Conservation (phyloP, 2,888 invertebrate species). For the Dolichopus griseipennis region DNA sequence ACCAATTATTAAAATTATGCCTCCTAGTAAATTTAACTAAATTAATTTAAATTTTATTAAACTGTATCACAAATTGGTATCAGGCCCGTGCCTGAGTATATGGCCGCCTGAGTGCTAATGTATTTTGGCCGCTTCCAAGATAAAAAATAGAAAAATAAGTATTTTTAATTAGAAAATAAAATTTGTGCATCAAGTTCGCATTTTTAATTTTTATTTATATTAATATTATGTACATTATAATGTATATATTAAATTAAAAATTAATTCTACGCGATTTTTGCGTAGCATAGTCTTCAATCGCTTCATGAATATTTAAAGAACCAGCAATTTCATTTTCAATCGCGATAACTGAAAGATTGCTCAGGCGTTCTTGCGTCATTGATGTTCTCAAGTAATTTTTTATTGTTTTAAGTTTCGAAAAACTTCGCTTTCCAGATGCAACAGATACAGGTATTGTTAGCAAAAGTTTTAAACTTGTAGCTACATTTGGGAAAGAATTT, state of each 20-base stretch:
- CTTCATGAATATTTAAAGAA: constrained; percentile 7
- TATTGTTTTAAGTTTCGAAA: constrained; percentile 12
- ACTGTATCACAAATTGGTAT: too few relatives aligned
- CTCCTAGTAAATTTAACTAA: too few relatives aligned
- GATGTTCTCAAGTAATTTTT: constrained; percentile 11
- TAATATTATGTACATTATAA: constrained; percentile 9
- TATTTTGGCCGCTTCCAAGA: constrained; percentile 8
- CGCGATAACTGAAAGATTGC: constrained; percentile 9
- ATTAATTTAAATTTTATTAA: too few relatives aligned
- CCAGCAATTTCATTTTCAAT: constrained; percentile 9
- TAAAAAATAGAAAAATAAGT: constrained; percentile 9
- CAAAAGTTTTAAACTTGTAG: constrained; percentile 9
- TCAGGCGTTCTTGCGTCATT: constrained; percentile 10
- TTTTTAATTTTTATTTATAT: neutral
- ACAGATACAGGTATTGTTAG: constrained; percentile 10
- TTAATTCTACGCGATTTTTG: constrained; percentile 8
- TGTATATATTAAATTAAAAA: constrained; percentile 8
- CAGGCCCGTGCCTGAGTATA: constrained; percentile 7
- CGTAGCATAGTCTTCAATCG: constrained; percentile 7
- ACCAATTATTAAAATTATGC: too few relatives aligned
- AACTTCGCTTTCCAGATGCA: constrained; percentile 12
- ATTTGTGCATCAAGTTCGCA: constrained; percentile 1
- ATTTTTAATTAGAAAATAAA: constrained; percentile 9
- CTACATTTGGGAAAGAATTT: constrained; percentile 7
- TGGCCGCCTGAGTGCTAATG: constrained; percentile 4